Base-by-base conservation (phyloP, 2,888 invertebrate species). In the Sarcophaga caerulescens region DNA sequence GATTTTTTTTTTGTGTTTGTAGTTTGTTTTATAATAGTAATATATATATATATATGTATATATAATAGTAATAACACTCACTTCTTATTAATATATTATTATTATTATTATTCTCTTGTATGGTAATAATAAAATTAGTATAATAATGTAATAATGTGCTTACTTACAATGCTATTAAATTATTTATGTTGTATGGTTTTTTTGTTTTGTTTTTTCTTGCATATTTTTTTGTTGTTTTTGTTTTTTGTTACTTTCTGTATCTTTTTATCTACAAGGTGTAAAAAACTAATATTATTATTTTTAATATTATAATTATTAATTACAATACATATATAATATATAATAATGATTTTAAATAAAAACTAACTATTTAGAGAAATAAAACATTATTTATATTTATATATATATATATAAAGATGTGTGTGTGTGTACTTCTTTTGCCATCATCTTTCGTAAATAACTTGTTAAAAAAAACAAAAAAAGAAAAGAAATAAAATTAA, bases 251-350 rank as follows among this genome's bases (percentile, higher is more conserved):
- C 3, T 74, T 44, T 79, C 17, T 52, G 52, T 52, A 10, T 35
- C 35, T 85, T 68, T 84, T 84, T 88, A 88, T 88, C 85, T 87
- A 87, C 86, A 88, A 82, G 74, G 77, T 84, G 83, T 84, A 86
- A 86, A 85, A 84, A 86, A 75, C 86, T 83, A 86, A 78, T 69
- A 81, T 81, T 74, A 81, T 79, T 59, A 83, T 47, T 77, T 75
- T 80, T 82, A 82, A 83, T 71, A 65, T 5, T 68, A 47, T 68
- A 47, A 35, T 68, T 47, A 74, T 76, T 76, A 77, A 35, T 8
- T 35, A 35, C 35, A 35, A 35, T 35, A 35, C 17, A 52, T 52
- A 52, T 52, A 65, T 69, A 70, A 52, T 52, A 52, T 52, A 65
- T 69, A 70, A 70, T 81, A 75, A 83, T 82, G 57, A 35, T 63